These are phyloP conservation scores for Molossus alvarezi DNA, from an alignment of 2,797 vertebrate species.

Conservation along the genomic window DNA sequence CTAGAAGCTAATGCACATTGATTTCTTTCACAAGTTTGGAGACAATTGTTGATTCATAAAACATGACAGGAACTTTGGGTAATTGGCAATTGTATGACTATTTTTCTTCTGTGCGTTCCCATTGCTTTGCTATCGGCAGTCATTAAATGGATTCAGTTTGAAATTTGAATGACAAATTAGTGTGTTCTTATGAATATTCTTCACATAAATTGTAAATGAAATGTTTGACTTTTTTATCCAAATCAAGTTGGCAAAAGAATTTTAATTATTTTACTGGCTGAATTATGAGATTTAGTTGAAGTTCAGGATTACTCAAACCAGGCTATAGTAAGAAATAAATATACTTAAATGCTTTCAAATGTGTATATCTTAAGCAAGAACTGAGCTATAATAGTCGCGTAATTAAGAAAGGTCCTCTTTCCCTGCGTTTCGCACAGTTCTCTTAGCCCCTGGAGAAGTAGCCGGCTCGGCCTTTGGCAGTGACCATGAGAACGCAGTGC, in stretches of 20 bases:
- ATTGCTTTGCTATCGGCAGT: conserved; percentile 84
- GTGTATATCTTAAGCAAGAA: conserved; percentile 74
- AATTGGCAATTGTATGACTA: conserved; percentile 78
- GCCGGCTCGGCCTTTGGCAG: conserved; percentile 43
- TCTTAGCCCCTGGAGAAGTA: not conserved
- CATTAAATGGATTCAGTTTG: conserved; percentile 86
- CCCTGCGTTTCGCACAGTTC: conserved; percentile 49
- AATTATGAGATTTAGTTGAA: conserved; percentile 74
- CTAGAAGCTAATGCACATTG: conserved; percentile 83
- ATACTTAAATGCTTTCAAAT: conserved; percentile 76
- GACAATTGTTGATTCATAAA: conserved; percentile 87
- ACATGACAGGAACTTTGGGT: conserved; percentile 82
- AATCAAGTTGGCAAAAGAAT: conserved; percentile 84
- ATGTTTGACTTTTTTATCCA: conserved; percentile 83
- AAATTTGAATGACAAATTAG: conserved; percentile 87
- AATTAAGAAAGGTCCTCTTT: conserved; percentile 72
- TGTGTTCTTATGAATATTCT: conserved; percentile 78
- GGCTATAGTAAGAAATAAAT: conserved; percentile 77
- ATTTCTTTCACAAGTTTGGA: conserved; percentile 87
- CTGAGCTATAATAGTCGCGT: conserved; percentile 69
- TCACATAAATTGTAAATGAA: conserved; percentile 88
- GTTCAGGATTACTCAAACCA: conserved; percentile 77
- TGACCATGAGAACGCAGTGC: not conserved
- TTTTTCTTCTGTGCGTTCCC: conserved; percentile 75
- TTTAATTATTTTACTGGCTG: conserved; percentile 88